Base-by-base conservation (phyloP, 2,113 vertebrate genomes). In the Sclerurus mexicanus region DNA sequence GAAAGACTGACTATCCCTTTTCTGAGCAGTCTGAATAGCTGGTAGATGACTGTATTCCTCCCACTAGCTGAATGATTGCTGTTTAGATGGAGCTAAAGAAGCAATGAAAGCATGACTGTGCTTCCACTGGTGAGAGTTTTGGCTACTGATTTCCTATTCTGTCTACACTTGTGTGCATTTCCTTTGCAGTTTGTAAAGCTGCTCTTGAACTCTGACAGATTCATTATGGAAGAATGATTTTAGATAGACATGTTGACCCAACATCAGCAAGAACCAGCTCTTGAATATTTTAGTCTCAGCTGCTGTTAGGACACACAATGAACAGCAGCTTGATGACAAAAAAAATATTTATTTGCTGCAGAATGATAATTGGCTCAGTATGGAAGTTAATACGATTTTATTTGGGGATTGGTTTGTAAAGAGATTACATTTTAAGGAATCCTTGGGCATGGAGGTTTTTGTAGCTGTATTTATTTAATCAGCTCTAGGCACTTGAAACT, bases 361-460 rank as follows among this genome's bases (percentile, higher is more conserved):
- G 69, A 71, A 83, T 88, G 46, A 69, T 93, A 93, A 88, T 74
- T 93, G 76, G 39, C 24, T 84, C 71, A 50, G 47, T 21, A 12
- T 58, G 39, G 56, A 76, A 74, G 64, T 85, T 85, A 89, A 92
- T 60, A 9, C 3, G 86, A 92, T 94, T 95, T 95, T 79, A 88
- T 85, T 86, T 79, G 87, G 85, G 87, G 85, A 77, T 93, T 94
- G 78, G 78, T 77, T 94, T 87, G n/a, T 79, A 85, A 90, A 91
- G 55, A 93, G 89, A 93, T 89, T 95, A 89, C 22, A 30, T 86
- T 84, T 85, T 91, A 68, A 89, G 67, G 31, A 92, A 68, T 83
- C 73, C 22, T 62, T 39, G 12, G 53, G 27, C 52, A 42, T 31
- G 31, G 49, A 85, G 37, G 25, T 24, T 44, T 90, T 87, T 56